Base-by-base conservation (phyloP, 2,797 vertebrate genomes). In the Sternarchorhynchus goeldii region DNA sequence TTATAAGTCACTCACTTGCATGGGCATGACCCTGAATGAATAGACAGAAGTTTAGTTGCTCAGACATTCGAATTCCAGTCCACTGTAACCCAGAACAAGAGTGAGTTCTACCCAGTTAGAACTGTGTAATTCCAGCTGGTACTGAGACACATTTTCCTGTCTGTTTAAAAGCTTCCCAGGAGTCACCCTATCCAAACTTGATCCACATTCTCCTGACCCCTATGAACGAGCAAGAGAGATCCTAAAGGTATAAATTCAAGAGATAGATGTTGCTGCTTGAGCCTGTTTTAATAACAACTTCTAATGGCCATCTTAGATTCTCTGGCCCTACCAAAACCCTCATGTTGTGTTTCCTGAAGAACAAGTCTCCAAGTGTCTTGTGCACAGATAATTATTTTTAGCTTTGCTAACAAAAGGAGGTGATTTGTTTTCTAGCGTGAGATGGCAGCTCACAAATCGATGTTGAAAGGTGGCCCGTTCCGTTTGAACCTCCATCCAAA, bases 401-500 rank as follows among this genome's bases (percentile, higher is more conserved):
- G 60, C 64, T 7, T 34, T 39, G 41, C 4, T 41, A 81, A 67
- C 75, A 77, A 81, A 64, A 82, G 36, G 25, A 91, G 91, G 85
- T 94, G n/a, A 73, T 81, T 72, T 83, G 63, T 82, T 78, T 80
- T 80, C 64, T 84, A 97, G 95, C 94, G 84, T 85, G 90, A 89
- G 0, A 87, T 60, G 64, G 88, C 89, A 67, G 78, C 89, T 66
- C 93, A 95, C 72, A 93, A 78, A 53, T 86, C 77, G 14, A 88
- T 90, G 87, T n/a, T 95, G 72, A 96, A 91, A 90, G 92, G 92
- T 14, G 88, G 93, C 0, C 90, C 95, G 56, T 97, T 97, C 87
- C 94, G 84, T 79, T 76, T 94, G 83, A 94, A 94, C 86, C 92
- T 95, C 62, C 91, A 94, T 83, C 95, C 96, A 20, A 91, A 73